These are phyloP conservation scores for Panopea generosa DNA, from an alignment of 2,888 invertebrate species.

Conservation along the genomic window DNA sequence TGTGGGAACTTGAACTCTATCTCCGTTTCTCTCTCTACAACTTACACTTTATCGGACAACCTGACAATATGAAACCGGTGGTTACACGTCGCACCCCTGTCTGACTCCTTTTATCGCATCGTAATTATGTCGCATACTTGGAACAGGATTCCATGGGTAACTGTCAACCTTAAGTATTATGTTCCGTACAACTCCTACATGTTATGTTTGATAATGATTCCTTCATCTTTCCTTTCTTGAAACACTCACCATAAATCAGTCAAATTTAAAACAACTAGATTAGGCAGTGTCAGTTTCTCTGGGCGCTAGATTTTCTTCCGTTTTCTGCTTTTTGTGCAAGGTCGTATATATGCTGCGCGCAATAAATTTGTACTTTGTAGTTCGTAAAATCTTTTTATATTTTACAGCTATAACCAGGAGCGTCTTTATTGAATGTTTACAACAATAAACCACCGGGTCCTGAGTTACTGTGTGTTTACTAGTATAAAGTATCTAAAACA, in stretches of 20 bases:
- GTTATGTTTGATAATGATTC: neutral
- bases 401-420: constrained; percentile 21
- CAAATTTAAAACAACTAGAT: neutral
- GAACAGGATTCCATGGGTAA: too few relatives aligned
- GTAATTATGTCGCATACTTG: too few relatives aligned
- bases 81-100: too few relatives aligned
- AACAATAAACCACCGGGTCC: constrained; percentile 13
- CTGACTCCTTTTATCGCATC: too few relatives aligned
- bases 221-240: neutral
- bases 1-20: too few relatives aligned
- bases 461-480: constrained; percentile 37
- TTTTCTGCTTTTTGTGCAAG: constrained; percentile 17
- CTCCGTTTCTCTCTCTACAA: too few relatives aligned
- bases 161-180: neutral
- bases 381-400: constrained; percentile 38
- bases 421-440: constrained; percentile 25
- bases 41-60: too few relatives aligned
- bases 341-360: constrained; percentile 32
- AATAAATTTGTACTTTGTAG: constrained; percentile 32
- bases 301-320: constrained; percentile 18
- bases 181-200: neutral
- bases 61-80: too few relatives aligned
- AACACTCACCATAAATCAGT: constrained; percentile 1
- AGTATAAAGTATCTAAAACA: constrained; percentile 14
- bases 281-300: neutral